A percentile compares a stretch with the other conserved stretches of the same genome.
Conservation (phyloP, 2,888 invertebrate species). For the Hymenopus coronatus region DNA sequence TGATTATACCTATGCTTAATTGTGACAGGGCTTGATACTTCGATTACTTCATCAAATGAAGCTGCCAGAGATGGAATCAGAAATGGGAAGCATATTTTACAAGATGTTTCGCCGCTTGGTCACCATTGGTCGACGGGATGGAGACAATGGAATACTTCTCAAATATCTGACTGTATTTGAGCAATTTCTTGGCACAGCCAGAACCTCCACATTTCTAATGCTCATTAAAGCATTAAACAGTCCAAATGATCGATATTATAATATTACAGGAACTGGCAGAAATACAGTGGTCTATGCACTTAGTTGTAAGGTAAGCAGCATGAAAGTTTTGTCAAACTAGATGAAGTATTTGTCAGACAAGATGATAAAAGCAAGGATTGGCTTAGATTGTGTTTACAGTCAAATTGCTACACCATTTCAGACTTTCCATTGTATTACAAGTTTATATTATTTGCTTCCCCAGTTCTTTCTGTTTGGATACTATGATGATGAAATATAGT, state of each 20-base stretch:
- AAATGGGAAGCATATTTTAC: neutral
- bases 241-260: neutral
- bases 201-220: neutral
- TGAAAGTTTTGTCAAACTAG: too few species aligned
- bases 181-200: neutral
- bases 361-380: too few species aligned
- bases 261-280: neutral
- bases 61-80: neutral
- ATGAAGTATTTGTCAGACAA: too few species aligned
- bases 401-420: too few species aligned
- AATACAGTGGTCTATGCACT: constrained; percentile 47
- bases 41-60: neutral
- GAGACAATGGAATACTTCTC: neutral
- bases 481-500: too few species aligned
- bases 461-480: too few species aligned
- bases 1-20: too few species aligned
- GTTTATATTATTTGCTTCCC: too few species aligned
- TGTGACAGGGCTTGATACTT: neutral
- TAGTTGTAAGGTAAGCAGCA: constrained; percentile 50
- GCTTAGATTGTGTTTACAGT: too few species aligned
- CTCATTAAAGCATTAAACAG: neutral
- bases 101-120: neutral
- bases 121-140: neutral
- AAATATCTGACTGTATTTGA: neutral
- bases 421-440: too few species aligned